Base-by-base conservation (phyloP, 2,888 invertebrate species). In the Cataglyphis livida region DNA sequence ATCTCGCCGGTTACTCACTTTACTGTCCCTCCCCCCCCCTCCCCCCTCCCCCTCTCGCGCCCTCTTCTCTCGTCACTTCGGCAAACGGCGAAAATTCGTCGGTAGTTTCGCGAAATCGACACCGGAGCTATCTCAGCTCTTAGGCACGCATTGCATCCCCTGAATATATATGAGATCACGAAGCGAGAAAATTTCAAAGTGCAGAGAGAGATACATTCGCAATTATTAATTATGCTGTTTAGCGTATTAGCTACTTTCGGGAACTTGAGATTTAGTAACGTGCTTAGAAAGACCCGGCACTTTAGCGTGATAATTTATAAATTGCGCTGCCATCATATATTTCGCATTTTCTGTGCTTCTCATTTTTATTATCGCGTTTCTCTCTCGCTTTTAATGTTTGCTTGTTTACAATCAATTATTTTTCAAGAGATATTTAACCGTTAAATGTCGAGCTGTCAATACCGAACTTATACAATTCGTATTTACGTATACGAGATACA, bases 91-190 rank as follows among this genome's bases (percentile, higher is more conserved):
- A 89, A 81, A 90, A 85, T 84, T 79, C 85, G 59, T 35, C 81
- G 38, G 44, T 51, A 70, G 64, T 87, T 81, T 81, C 82, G 73
- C 59, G 65, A 73, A 76, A 86, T 85, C 85, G 82, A 84, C 90
- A 81, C 54, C 79, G 12, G n/a, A 41, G 89, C 82, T 89, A 82
- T 87, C 86, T 89, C 78, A 74, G 66, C 76, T 81, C 81, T 87
- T 83, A 85, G 84, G 61, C 59, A 44, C 87, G 64, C 79, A 71
- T 78, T 73, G 81, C 82, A 38, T 74, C 81, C 65, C 57, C 70
- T 89, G 88, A 89, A 88, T 88, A 89, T 87, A 79, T 32, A 82
- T 82, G 68, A 78, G 38, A 78, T 78, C 44, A 25, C 25, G 44
- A 54, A 41, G 18, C 21, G 12, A 4, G 59, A 21, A 25, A 32